Evolutionary conservation across 2,797 vertebrate species (phyloP).

Genomic region (Echiichthys vipera): DNA sequence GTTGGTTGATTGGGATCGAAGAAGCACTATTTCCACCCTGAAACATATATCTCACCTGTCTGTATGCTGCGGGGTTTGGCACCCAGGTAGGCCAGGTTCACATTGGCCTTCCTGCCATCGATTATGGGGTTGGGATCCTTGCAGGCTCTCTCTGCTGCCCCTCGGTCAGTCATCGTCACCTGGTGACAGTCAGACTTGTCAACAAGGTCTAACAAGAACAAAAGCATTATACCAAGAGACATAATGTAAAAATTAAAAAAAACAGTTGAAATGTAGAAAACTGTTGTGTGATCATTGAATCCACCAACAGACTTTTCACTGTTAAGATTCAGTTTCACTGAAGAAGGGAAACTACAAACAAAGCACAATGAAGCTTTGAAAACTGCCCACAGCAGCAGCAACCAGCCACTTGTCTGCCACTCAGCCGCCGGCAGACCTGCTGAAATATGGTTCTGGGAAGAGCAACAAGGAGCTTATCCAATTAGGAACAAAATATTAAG

Average conservation of each 20-base stretch:
- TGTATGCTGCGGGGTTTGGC: slow-evolving; percentile 96
- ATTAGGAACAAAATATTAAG: slow-evolving; percentile 81
- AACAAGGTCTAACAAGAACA: neutral
- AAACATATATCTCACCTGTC: slow-evolving; percentile 85
- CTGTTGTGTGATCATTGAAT: slow-evolving; percentile 15
- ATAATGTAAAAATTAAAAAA: neutral
- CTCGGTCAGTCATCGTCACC: slow-evolving; percentile 96
- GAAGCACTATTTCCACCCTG: neutral
- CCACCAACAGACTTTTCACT: slow-evolving; percentile 23
- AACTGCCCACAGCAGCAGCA: slow-evolving; percentile 63
- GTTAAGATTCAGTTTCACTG: slow-evolving; percentile 36
- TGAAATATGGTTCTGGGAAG: slow-evolving; percentile 79
- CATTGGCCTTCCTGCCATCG: slow-evolving; percentile 96
- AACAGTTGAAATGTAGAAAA: slow-evolving; percentile 16
- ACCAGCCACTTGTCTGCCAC: slow-evolving; percentile 54
- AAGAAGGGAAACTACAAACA: slow-evolving; percentile 56
- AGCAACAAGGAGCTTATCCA: slow-evolving; percentile 80
- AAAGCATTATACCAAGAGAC: neutral
- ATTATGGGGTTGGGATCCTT: slow-evolving; percentile 99
- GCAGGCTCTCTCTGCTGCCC: slow-evolving; percentile 93
- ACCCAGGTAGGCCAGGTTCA: slow-evolving; percentile 96
- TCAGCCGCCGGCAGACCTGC: slow-evolving; percentile 51
- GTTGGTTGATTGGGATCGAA: neutral
- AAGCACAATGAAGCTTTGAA: slow-evolving; percentile 67
- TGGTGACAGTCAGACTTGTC: slow-evolving; percentile 64